Base-by-base conservation (phyloP, 1,140 invertebrate genomes). In the Bombus polaris region DNA sequence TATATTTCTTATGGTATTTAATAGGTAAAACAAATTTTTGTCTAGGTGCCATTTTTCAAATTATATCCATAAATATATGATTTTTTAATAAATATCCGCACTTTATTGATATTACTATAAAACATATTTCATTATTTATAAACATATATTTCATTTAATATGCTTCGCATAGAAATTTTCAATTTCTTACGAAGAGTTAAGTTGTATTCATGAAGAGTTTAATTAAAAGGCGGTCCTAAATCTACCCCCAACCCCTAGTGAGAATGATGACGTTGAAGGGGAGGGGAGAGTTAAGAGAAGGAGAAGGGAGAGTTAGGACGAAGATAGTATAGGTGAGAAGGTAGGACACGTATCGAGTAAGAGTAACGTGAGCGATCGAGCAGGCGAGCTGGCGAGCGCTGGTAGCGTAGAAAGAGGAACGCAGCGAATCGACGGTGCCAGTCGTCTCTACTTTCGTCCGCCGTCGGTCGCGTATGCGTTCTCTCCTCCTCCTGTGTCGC, bases 331-430 rank as follows among this genome's bases (percentile, higher is more conserved):
- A 87, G 85, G 8, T 32, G 73, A 66, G 74, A 65, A 75, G 81
- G 66, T 81, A 76, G 72, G 68, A 84, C 53, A 81, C 35, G 18
- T 89, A 92, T 92, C 89, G 92, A 91, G 88, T 89, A 90, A 83
- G 77, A 70, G 39, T 84, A 76, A 42, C 68, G 57, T 18, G 35
- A 86, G 32, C 74, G 87, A 71, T 83, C 57, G 71, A 62, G 10
- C 28, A 10, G 2, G 3, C 59, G 3, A 62, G 10, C 12, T 1
- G 10, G 42, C n/a, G 59, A 74, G 32, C 59, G 76, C 85, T 83
- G 78, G 32, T 83, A 78, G 86, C 76, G 77, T 83, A 86, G 87
- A 88, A 84, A 90, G 88, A 89, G 83, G 74, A 91, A 88, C 81
- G 87, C n/a, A 42, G 71, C 82, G 57, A 35, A 47, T 82, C 80